A percentile compares a stretch with the other conserved stretches of the same genome.
Conservation (phyloP, 2,113 vertebrate species). For the Microtus pennsylvanicus region DNA sequence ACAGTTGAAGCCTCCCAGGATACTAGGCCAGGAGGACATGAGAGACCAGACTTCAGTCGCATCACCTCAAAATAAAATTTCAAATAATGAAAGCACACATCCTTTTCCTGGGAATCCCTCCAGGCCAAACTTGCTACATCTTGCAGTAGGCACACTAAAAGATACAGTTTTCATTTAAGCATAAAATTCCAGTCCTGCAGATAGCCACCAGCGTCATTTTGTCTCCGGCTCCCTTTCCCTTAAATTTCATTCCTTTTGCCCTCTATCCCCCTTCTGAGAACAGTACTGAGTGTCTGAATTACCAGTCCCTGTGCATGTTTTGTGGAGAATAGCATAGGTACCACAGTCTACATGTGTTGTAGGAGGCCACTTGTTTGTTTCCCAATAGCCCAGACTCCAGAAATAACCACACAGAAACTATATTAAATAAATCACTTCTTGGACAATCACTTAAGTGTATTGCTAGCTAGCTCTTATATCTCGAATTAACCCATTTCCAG, state of each 20-base stretch:
- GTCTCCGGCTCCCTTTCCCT: background rate
- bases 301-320: background rate
- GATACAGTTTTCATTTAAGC: background rate
- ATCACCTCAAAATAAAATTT: background rate
- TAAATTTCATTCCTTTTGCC: background rate
- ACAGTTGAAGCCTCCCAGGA: background rate
- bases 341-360: no score
- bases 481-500: no score
- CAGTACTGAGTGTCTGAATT: background rate
- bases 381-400: rapidly evolving
- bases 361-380: no score
- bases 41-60: background rate
- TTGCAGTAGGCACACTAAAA: background rate
- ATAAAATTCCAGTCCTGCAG: background rate
- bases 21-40: background rate
- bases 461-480: no score
- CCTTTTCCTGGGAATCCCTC: background rate
- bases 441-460: no score
- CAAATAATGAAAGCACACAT: background rate
- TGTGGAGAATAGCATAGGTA: background rate
- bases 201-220: background rate
- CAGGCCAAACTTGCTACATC: background rate
- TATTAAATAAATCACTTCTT: no score
- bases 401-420: no score
- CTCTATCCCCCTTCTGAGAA: background rate